A percentile compares a stretch with the other conserved stretches of the same genome.
phyloP scores from a whole-genome alignment of 1,140 invertebrate species.

The Lineus longissimus region DNA sequence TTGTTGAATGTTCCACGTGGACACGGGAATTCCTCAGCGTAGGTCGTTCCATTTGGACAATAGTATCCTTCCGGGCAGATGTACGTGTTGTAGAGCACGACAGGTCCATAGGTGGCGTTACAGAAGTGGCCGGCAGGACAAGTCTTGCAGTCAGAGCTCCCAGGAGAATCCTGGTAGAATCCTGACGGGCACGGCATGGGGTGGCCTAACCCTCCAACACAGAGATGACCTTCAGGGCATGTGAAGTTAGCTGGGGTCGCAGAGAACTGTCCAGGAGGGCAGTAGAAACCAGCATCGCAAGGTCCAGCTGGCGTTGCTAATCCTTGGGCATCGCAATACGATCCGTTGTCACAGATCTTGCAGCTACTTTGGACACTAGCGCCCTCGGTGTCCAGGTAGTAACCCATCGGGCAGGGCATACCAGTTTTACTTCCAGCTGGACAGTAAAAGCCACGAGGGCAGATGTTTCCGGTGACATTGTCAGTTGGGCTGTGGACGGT shows the following conservation, averaged over 20 bases:
- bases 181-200: slow-evolving; percentile 40
- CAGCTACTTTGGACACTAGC: slow-evolving; percentile 29
- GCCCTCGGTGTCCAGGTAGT: slow-evolving; percentile 34
- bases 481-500: slow-evolving; percentile 26
- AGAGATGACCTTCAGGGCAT: slow-evolving; percentile 42
- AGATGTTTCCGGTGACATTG: slow-evolving; percentile 30
- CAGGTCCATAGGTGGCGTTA: slow-evolving; percentile 36
- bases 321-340: slow-evolving; percentile 41
- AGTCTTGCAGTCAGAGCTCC: slow-evolving; percentile 28
- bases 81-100: slow-evolving; percentile 26
- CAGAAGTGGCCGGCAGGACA: slow-evolving; percentile 42
- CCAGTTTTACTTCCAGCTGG: slow-evolving; percentile 30
- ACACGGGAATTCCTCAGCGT: slow-evolving; percentile 34
- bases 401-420: slow-evolving; percentile 40
- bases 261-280: slow-evolving; percentile 34
- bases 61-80: slow-evolving; percentile 42
- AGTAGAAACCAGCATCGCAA: slow-evolving; percentile 43
- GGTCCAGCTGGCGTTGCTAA: slow-evolving; percentile 26
- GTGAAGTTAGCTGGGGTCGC: slow-evolving; percentile 32
- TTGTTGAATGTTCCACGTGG: slow-evolving; percentile 42
- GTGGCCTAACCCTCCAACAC: slow-evolving; percentile 31
- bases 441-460: slow-evolving; percentile 42
- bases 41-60: slow-evolving; percentile 36
- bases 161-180: slow-evolving; percentile 35
- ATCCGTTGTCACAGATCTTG: slow-evolving; percentile 38